Conservation (phyloP, 1,140 invertebrate genomes). For the Thaumatotibia leucotreta region DNA sequence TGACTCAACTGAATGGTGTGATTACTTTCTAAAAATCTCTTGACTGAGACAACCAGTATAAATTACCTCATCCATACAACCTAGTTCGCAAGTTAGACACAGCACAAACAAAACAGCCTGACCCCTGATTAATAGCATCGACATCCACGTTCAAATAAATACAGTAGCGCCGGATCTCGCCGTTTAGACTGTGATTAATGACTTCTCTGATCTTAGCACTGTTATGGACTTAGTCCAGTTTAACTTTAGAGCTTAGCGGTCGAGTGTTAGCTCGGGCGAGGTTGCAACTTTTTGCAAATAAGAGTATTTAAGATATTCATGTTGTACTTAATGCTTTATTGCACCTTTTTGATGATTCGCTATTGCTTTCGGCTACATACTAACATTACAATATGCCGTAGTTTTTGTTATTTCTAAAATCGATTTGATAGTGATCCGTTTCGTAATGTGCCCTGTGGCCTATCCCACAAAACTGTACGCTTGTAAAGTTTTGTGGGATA, state of each 20-base stretch:
- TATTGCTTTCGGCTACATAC: no score
- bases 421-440: no score
- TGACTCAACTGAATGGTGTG: no score
- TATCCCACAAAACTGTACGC: no score
- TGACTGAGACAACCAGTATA: no score
- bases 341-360: no score
- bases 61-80: conserved; percentile 5
- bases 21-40: no score
- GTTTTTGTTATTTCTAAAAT: no score
- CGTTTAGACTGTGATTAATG: conserved; percentile 6
- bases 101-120: conserved; percentile 17
- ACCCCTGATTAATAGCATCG: conserved; percentile 20
- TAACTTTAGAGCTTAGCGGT: neutral
- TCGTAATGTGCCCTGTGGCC: no score
- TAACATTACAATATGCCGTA: no score
- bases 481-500: no score
- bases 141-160: conserved; percentile 20
- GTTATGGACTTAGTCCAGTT: neutral
- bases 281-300: neutral
- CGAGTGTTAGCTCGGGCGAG: neutral
- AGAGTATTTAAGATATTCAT: neutral
- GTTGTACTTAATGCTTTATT: no score
- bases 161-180: neutral
- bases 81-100: neutral
- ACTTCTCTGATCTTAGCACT: conserved; percentile 5